Percentiles rank a stretch among this genome's conserved stretches.
phyloP scores from a whole-genome alignment of 2,888 invertebrate genomes.

The Caenorhabditis sp. region DNA sequence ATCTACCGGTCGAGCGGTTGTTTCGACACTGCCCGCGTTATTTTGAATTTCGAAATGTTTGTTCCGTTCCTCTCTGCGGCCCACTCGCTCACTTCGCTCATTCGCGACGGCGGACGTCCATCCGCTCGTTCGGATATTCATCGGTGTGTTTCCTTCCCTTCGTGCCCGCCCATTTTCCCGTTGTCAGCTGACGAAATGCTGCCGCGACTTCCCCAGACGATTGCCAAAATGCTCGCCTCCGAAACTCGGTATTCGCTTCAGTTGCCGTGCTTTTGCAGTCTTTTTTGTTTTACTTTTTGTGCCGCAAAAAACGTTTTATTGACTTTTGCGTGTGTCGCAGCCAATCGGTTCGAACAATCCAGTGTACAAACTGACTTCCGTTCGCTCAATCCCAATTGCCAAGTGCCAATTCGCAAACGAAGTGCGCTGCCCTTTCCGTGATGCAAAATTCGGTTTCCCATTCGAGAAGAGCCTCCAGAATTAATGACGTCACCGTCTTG shows the following conservation, averaged over 20 bases:
- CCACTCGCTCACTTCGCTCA: constrained; percentile 29
- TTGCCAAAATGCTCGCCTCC: constrained; percentile 15
- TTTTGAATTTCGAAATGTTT: constrained; percentile 29
- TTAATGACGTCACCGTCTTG: neutral
- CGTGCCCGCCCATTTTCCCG: neutral
- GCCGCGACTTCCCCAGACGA: constrained; percentile 12
- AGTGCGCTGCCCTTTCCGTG: no score
- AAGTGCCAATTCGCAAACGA: no score
- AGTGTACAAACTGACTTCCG: constrained; percentile 21
- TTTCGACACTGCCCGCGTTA: neutral
- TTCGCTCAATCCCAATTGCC: no score
- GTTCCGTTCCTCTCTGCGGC: constrained; percentile 43
- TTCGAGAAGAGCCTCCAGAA: neutral
- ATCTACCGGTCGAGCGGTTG: neutral
- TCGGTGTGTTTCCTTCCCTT: constrained; percentile 11
- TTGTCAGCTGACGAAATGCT: constrained; percentile 6
- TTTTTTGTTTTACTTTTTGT: constrained; percentile 1
- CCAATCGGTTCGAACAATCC: constrained; percentile 11
- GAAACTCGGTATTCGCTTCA: constrained; percentile 17
- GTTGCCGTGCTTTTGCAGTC: no score
- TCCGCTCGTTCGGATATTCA: neutral
- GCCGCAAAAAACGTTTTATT: constrained; percentile 1
- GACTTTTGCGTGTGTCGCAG: neutral
- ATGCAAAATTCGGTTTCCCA: no score
- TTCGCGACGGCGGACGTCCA: constrained; percentile 1